Base-by-base conservation (phyloP, 2,113 vertebrate genomes). In the Coturnix japonica region DNA sequence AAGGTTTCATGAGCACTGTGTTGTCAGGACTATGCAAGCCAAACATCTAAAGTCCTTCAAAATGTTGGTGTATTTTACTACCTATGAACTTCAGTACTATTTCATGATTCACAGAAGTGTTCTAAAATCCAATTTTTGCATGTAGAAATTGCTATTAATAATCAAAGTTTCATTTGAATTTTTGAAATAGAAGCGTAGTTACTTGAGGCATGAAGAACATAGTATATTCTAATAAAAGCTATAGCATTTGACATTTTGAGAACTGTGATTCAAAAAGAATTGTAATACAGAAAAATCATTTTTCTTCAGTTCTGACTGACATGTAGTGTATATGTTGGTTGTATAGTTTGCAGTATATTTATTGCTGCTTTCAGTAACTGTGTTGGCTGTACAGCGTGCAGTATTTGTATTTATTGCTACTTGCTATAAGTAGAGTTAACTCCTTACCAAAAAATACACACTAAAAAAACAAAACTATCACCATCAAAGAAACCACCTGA, bases 1-100 rank as follows among this genome's bases (percentile, higher is more conserved):
- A 56, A 25, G 3, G 1, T 51, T 67, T 39, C 7, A 2, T 44
- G 5, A 61, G 6, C 1, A 1, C 56, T 63, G 26, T 35, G 3
- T 47, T 76, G 15, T 86, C 13, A 31, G 39, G 37, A 61, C 76
- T 28, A 26, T n/a, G 33, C 28, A 61, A 85, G n/a, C 5, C 4
- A 10, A 51, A 13, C 25, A 37, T 37, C 49, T 80, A 71, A 54
- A 73, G n/a, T 74, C 56, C 19, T 60, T 76, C 13, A 46, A n/a
- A 56, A 65, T 59, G 23, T 5, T 49, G 13, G 22, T 47, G 22
- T 39, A 44, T 80, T 87, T 71, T 39, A 54, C 3, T 64, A 28
- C 79, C 44, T 7, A 19, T 47, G 22, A 35, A 44, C 75, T 87
- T 71, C 57, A 54, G 3, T 59, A 28, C 80, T 51, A 28, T 12